Evolutionary conservation across 2,888 invertebrate genomes (phyloP), one percentile per base, ranked within the genome.

Genomic region (Thecophora atra): DNA sequence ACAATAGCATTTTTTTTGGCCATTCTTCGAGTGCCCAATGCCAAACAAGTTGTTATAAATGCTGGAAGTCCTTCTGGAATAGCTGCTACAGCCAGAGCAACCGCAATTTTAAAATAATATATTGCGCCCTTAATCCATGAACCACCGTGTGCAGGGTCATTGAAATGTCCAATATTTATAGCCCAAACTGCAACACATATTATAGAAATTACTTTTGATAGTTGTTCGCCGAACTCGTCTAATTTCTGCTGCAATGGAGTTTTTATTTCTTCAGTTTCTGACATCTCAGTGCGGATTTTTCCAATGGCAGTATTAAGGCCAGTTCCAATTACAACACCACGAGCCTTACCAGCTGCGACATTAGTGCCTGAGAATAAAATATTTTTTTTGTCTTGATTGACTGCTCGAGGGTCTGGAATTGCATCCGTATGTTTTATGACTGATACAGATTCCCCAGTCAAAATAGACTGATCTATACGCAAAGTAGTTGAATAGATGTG

Each of bases 1-100:
- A 99, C 99, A 87, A 99, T 99, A 81, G 99, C 99, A 88, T 99
- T 99, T 91, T 99, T 99, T 91, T 99, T 99, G 83, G 99, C 99
- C 99, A 99, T 99, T 88, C 99, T 94, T 78, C 99, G 92, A 75
- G 99, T 99, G 83, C 98, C 99, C 83, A 99, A 90, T 87, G 99
- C 99, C 81, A 99, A 91, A 88, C 99, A 99, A 83, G 99, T 99
- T 83, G 99, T 99, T 89, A 99, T 99, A 86, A 99, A 99, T 87
- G 99, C 99, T 71, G 99, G 99, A 79, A 99, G 90, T 93, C 99
- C 99, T 90, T 99, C 99, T 74, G 99, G 99, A 86, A 99, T 99
- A 85, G 99, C 99, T 82, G 99, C 99, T 81, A 99, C 99, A 84
- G 99, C 99, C 85, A 99, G 89, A 79, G 99, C 99, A 72, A 99